Evolutionary conservation across 1,140 invertebrate species (phyloP).

Genomic region (Macrocentrus cingulum): DNA sequence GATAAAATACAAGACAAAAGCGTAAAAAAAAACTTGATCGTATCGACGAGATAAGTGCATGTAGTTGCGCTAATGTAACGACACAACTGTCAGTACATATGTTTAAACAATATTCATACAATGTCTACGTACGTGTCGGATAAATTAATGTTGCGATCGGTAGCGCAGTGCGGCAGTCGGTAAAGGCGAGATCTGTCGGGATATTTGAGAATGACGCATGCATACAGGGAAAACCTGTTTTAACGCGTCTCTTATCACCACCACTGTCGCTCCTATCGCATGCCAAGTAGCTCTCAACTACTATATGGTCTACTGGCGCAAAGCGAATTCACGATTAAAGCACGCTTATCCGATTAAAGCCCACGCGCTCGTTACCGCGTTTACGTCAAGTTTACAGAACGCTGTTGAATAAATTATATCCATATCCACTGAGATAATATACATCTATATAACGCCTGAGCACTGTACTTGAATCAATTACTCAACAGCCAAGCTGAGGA

Average conservation of each 20-base stretch:
- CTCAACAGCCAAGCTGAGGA: neutral
- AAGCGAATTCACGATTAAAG: slow-evolving; percentile 15
- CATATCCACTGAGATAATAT: slow-evolving; percentile 2
- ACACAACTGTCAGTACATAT: neutral
- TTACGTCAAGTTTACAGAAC: slow-evolving; percentile 6
- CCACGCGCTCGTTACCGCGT: slow-evolving; percentile 16
- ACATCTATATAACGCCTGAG: neutral
- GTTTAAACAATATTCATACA: slow-evolving; percentile 1
- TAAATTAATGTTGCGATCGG: slow-evolving; percentile 20
- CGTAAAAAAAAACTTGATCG: no score
- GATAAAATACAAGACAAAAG: no score
- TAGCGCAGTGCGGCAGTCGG: neutral
- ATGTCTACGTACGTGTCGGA: neutral
- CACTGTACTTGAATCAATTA: slow-evolving; percentile 1
- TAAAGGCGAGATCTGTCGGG: neutral
- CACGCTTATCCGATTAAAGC: slow-evolving; percentile 16
- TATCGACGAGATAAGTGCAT: no score
- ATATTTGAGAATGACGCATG: neutral
- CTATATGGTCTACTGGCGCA: slow-evolving; percentile 10
- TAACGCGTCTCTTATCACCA: neutral
- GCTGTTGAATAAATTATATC: slow-evolving; percentile 21
- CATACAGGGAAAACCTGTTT: neutral
- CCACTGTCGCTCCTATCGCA: neutral
- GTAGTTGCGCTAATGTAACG: no score
- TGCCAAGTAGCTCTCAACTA: neutral